Conservation (phyloP, 1,140 invertebrate genomes). For the Latrodectus geometricus region DNA sequence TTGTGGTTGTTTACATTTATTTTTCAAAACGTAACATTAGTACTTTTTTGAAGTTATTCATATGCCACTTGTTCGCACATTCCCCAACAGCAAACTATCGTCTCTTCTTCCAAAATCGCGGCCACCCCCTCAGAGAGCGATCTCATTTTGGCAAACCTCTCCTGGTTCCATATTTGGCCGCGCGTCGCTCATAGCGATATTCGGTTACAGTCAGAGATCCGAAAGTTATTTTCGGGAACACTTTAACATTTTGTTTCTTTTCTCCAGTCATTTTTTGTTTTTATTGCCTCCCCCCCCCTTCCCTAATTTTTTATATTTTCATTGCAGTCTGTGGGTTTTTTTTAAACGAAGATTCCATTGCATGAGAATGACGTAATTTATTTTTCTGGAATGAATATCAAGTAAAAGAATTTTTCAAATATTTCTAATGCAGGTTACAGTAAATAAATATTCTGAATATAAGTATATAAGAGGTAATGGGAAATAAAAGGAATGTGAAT, state of each 20-base stretch:
- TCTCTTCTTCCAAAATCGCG: not conserved
- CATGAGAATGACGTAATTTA: not conserved
- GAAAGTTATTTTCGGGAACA: not conserved
- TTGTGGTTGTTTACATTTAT: no score
- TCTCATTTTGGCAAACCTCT: slow-evolving; percentile 15
- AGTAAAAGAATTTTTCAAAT: no score
- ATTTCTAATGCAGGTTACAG: no score
- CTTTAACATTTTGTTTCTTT: slow-evolving; percentile 17
- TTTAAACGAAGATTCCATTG: not conserved
- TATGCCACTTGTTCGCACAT: slow-evolving; percentile 50
- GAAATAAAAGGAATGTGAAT: no score
- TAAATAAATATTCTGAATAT: no score
- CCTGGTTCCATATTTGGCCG: slow-evolving; percentile 54
- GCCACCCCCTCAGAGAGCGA: slow-evolving; percentile 30
- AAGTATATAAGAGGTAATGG: no score
- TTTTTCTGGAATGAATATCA: not conserved
- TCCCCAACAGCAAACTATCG: slow-evolving; percentile 2
- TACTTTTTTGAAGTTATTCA: not conserved
- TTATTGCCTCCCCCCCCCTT: not conserved
- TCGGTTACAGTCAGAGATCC: slow-evolving; percentile 28
- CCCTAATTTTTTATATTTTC: not conserved
- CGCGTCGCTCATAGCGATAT: slow-evolving; percentile 21
- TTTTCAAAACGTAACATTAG: no score
- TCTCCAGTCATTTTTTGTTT: not conserved
- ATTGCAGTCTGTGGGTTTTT: not conserved